phyloP scores from a whole-genome alignment of 2,797 vertebrate species.

The Capromys pilorides region DNA sequence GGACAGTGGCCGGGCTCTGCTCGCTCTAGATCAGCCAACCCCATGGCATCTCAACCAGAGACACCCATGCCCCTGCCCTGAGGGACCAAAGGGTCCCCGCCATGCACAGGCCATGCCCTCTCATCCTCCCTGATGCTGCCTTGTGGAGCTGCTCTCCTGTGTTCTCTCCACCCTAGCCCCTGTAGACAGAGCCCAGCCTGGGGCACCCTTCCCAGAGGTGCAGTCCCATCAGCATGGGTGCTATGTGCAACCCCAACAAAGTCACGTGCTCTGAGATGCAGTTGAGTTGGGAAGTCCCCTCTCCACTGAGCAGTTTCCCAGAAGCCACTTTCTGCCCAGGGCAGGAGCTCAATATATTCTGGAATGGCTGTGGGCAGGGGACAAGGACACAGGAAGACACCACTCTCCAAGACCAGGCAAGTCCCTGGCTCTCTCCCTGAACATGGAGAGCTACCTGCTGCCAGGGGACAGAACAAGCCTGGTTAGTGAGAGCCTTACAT shows the following conservation, averaged over 20 bases:
- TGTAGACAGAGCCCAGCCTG: not conserved
- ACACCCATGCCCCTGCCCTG: not conserved
- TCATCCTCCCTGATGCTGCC: fast-evolving
- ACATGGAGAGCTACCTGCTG: not conserved
- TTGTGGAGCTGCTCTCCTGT: no score
- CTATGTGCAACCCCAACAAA: not conserved
- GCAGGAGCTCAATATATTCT: no score
- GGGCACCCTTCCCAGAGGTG: not conserved
- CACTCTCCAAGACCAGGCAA: not conserved
- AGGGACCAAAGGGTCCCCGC: not conserved
- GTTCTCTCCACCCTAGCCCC: not conserved
- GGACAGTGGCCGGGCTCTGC: not conserved
- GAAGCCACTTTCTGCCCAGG: not conserved
- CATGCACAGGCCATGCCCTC: not conserved
- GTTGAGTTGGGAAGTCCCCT: not conserved
- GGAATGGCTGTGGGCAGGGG: not conserved
- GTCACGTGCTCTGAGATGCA: not conserved
- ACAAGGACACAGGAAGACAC: not conserved
- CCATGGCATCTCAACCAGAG: not conserved
- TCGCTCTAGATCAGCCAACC: not conserved
- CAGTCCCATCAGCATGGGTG: not conserved
- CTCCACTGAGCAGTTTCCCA: not conserved
- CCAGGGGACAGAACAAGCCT: not conserved
- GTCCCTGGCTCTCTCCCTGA: not conserved
- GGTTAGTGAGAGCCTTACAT: not conserved